These are phyloP conservation scores for Masnerella sp. DNA, from an alignment of 2,888 invertebrate species.

Conservation along the genomic window DNA sequence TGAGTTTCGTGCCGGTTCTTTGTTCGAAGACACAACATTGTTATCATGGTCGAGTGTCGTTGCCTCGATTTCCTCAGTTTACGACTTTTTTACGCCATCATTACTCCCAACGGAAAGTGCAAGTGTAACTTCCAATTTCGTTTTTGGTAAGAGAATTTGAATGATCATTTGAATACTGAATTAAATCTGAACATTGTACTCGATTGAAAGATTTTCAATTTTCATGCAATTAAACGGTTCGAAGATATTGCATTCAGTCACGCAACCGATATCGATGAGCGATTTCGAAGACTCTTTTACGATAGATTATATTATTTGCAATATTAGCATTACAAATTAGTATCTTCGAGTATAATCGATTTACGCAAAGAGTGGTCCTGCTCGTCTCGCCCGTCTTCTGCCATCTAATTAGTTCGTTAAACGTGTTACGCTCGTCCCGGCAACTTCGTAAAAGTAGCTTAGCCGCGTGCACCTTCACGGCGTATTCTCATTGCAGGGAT, in stretches of 20 bases:
- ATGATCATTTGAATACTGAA: no score
- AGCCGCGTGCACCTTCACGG: slow-evolving; percentile 42
- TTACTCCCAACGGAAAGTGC: slow-evolving; percentile 25
- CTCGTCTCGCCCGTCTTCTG: slow-evolving; percentile 50
- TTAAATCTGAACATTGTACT: no score
- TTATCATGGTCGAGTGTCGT: slow-evolving; percentile 23
- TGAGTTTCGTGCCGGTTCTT: slow-evolving; percentile 39
- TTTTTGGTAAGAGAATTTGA: slow-evolving; percentile 10
- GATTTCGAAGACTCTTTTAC: slow-evolving; percentile 15
- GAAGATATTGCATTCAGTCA: slow-evolving; percentile 34
- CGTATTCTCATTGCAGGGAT: slow-evolving; percentile 52
- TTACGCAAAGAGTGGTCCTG: slow-evolving; percentile 46
- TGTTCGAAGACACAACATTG: slow-evolving; percentile 39
- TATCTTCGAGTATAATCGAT: slow-evolving; percentile 51
- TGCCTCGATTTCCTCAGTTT: slow-evolving; percentile 46
- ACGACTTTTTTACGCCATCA: slow-evolving; percentile 41
- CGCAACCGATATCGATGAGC: slow-evolving; percentile 27
- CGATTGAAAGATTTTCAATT: no score
- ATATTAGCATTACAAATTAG: slow-evolving; percentile 48
- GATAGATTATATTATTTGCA: slow-evolving; percentile 29
- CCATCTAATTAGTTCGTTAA: slow-evolving; percentile 66
- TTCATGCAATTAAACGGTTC: no score
- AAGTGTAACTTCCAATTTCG: slow-evolving; percentile 25
- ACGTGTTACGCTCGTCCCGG: slow-evolving; percentile 58
- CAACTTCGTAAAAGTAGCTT: slow-evolving; percentile 65